Percentiles rank a stretch among this genome's conserved stretches.
Evolutionary conservation across 2,113 vertebrate species (phyloP).

Genomic region (Lophura nycthemera): DNA sequence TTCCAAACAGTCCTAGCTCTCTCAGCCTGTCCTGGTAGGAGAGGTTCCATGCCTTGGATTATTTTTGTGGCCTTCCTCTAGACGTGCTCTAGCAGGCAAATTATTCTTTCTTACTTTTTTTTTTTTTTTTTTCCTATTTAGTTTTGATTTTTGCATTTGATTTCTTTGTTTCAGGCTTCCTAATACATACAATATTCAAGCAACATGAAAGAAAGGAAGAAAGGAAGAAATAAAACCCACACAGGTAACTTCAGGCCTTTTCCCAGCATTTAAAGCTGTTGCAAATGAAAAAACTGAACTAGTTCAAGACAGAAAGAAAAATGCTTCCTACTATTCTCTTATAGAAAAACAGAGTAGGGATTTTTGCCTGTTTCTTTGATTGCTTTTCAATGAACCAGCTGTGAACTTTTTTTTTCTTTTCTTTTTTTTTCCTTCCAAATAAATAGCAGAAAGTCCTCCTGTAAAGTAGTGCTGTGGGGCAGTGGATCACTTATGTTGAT

Average conservation of each 20-base stretch:
- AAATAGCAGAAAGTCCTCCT: not conserved
- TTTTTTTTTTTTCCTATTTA: accelerated
- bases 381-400: not conserved
- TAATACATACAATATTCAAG: not conserved
- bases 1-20: no score
- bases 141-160: not conserved
- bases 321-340: not conserved
- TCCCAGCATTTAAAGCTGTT: not conserved
- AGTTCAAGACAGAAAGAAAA: not conserved
- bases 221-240: not conserved
- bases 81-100: not conserved
- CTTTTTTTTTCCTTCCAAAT: not conserved
- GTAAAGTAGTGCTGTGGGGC: not conserved
- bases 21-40: no score
- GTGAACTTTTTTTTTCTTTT: no score
- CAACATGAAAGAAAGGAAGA: not conserved
- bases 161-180: not conserved
- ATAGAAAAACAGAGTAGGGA: not conserved
- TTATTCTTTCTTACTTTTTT: not conserved
- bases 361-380: not conserved
- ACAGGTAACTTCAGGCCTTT: not conserved
- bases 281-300: slow-evolving; percentile 17
- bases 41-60: no score
- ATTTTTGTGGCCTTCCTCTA: no score
- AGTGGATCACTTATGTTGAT: slow-evolving; percentile 38